Base-by-base conservation (phyloP, 2,888 invertebrate genomes). In the Andrena trimmerana region DNA sequence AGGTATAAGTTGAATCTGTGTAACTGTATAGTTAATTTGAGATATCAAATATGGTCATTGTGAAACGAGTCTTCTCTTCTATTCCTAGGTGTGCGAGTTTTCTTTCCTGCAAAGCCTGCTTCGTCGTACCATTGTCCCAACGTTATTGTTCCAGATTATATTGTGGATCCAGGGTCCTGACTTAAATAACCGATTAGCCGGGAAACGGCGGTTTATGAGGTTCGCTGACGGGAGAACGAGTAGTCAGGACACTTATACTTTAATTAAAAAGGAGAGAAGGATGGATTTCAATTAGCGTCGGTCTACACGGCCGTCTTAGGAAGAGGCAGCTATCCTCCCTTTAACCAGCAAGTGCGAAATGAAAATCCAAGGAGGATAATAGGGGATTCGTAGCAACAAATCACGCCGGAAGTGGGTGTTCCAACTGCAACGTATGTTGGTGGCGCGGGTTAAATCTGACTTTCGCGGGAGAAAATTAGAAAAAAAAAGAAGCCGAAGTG, bases 271-370 rank as follows among this genome's bases (percentile, higher is more conserved):
- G 68, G 50, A 65, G 80, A 59, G 80, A 80, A 74, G 60, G 74
- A 81, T 81, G 81, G 80, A 74, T 79, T 81, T 73, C 81, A 81
- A 81, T 81, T 81, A 81, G 81, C 68, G 80, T 72, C 73, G 48
- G 48, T 54, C 50, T 20, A 20, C 65, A 52, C 62, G 31, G 13
- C 7, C 57, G 73, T 57, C 63, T 65, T 65, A 31, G 48, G 27
- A 72, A 29, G 36, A 66, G 69, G 59, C 48, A 54, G 27, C 67
- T 24, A 13, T 5, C 42, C 66, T 65, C 52, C 62, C 65, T 24
- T 6, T 27, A 42, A 10, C n/a, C 29, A 36, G 42, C 42, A 50
- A 70, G 31, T 31, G 60, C 48, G 59, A 73, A 70, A 74, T 74
- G 81, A 80, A 78, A 81, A 73, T 73, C 73, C 79, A 27, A 70